These are phyloP conservation scores for Stegastes partitus DNA, from an alignment of 2,113 vertebrate species.

Conservation along the genomic window DNA sequence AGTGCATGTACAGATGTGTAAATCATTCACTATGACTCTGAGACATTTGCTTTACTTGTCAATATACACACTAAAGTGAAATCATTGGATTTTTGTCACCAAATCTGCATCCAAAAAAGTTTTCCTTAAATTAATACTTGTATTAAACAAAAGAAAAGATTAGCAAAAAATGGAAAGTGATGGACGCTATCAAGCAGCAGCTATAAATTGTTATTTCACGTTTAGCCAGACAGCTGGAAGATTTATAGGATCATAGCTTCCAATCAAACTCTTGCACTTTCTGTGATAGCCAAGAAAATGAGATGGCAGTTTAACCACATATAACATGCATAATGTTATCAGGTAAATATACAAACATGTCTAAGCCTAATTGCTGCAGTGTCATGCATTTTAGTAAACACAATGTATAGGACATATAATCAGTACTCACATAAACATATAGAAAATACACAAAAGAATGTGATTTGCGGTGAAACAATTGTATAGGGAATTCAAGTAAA, in stretches of 20 bases:
- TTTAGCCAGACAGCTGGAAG: constrained; percentile 35
- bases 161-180: too few relatives aligned
- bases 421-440: constrained; percentile 10
- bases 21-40: not conserved
- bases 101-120: too few relatives aligned
- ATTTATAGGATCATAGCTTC: constrained; percentile 49
- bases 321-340: constrained; percentile 44
- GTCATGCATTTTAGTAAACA: constrained; percentile 51
- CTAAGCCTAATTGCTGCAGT: constrained; percentile 42
- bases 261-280: constrained; percentile 26
- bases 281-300: constrained; percentile 42
- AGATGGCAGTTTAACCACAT: constrained; percentile 25
- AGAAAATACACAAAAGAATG: constrained; percentile 4
- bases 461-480: constrained; percentile 2
- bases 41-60: too few relatives aligned
- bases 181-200: not conserved
- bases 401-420: constrained; percentile 22
- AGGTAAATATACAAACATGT: constrained; percentile 54
- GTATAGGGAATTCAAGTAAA: constrained; percentile 24
- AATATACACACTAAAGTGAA: too few relatives aligned
- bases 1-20: not conserved
- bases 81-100: too few relatives aligned
- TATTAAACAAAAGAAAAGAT: too few relatives aligned
- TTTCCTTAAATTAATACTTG: too few relatives aligned
- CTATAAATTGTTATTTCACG: constrained; percentile 27